phyloP scores from a whole-genome alignment of 2,113 vertebrate genomes.

The Malaclemys terrapin region DNA sequence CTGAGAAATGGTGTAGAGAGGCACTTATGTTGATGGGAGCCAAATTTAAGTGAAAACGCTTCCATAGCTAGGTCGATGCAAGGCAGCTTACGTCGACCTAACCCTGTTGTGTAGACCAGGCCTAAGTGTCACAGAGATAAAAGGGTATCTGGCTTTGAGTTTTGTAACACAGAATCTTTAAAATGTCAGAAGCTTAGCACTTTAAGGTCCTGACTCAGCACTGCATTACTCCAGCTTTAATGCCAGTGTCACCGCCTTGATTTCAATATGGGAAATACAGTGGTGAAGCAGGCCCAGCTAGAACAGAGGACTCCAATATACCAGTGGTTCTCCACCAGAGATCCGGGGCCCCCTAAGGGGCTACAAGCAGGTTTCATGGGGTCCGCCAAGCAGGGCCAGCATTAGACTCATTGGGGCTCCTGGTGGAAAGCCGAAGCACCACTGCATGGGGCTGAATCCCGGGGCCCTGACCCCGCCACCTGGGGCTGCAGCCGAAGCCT shows the following conservation, averaged over 20 bases:
- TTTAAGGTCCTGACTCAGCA: conserved; percentile 16
- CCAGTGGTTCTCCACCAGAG: not conserved
- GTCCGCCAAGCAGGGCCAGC: too few relatives aligned
- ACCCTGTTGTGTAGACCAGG: not conserved
- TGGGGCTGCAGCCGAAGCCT: too few relatives aligned
- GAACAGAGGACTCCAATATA: conserved; percentile 41
- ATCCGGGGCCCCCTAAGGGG: too few relatives aligned
- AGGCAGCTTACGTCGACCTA: not conserved
- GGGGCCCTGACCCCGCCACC: too few relatives aligned
- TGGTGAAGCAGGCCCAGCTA: not conserved
- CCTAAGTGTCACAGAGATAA: conserved; percentile 7
- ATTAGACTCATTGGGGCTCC: too few relatives aligned
- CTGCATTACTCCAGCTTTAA: conserved; percentile 57
- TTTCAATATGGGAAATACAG: conserved; percentile 41
- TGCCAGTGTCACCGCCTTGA: conserved; percentile 66
- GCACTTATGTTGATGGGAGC: not conserved
- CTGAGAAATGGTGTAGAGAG: not conserved
- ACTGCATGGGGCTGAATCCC: too few relatives aligned
- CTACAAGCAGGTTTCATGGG: too few relatives aligned
- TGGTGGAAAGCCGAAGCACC: too few relatives aligned
- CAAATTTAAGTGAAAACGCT: not conserved
- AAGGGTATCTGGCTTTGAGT: not conserved
- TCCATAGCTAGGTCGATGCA: not conserved
- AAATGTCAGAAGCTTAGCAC: conserved; percentile 27
- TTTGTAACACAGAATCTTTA: conserved; percentile 5